Evolutionary conservation across 2,797 vertebrate genomes (phyloP).

Genomic region (Zalophus californianus): DNA sequence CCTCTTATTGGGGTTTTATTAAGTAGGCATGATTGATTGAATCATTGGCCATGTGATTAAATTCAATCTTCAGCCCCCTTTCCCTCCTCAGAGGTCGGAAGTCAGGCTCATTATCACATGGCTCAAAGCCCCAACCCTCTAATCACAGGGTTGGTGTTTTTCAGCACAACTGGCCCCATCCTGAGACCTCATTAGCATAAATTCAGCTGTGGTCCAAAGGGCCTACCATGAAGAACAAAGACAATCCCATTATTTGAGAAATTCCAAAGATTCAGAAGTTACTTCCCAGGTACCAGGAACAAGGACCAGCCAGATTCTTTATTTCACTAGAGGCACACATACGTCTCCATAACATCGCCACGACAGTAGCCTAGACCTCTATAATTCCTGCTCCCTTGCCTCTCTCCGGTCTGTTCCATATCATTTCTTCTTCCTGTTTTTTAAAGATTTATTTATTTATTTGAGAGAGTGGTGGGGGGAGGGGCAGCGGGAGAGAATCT

Average conservation of each 20-base stretch:
- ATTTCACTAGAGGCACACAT: too few relatives aligned
- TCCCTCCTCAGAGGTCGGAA: not conserved
- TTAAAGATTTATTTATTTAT: not conserved
- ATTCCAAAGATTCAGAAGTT: not conserved
- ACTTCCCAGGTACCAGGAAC: not conserved
- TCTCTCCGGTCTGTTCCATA: not conserved
- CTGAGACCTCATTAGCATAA: not conserved
- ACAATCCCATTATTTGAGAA: not conserved
- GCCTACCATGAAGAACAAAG: not conserved
- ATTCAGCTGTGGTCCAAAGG: not conserved
- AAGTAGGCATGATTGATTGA: not conserved
- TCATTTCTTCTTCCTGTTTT: not conserved
- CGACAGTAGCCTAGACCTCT: not conserved
- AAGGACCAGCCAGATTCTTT: not conserved
- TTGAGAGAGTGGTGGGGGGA: not conserved
- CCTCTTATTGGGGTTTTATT: not conserved
- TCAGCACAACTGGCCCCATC: not conserved
- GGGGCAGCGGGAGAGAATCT: not conserved
- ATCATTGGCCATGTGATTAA: not conserved
- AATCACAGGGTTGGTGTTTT: not conserved
- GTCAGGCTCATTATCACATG: not conserved
- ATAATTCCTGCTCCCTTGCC: not conserved
- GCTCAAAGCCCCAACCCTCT: not conserved
- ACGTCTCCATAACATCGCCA: not conserved
- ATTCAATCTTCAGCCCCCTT: not conserved